Evolutionary conservation across 2,797 vertebrate species (phyloP), one percentile per base, ranked within the genome.

Genomic region (Dendrocincla fuliginosa): DNA sequence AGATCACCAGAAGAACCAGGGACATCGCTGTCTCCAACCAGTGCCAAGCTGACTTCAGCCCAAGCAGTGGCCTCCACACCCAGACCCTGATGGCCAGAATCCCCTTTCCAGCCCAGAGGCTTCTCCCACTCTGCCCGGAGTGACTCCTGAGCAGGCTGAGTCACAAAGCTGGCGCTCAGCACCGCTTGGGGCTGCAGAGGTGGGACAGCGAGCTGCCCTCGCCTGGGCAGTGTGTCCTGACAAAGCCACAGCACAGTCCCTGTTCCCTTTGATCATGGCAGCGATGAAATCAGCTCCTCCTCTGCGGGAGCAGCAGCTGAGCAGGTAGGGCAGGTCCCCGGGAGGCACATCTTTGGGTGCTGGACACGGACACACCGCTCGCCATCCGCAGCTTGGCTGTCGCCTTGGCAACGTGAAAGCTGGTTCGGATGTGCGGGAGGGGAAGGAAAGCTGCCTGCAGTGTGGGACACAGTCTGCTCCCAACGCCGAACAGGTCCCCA

Each of bases 241-340:
- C 47, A 20, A 76, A 92, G 69, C 70, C 53, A 5, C 87, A 55
- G 78, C 63, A 13, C 8, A 50, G 82, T n/a, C 69, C 4, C 5
- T 52, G 71, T 3, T 89, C 61, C 93, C 87, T 95, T 95, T 94
- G 28, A 96, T 94, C 82, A 47, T 0, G 32, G 61, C 0, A 46
- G 25, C 17, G 88, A 88, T 74, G 88, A 78, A 77, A 96, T 80
- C 64, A 64, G 87, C 79, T 55, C 35, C 3, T 7, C 59, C 84
- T 89, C 42, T 47, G 84, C 68, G 22, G 79, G 84, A 95, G 78
- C 93, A 85, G 73, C 79, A 33, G 95, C 2, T 5, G 11, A 70
- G 90, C 95, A 74, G 85, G 95, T 93, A 37, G 41, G 4, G 39
- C 50, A 49, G 79, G 76, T 77, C 89, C 83, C 86, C 10, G 13